phyloP scores from a whole-genome alignment of 2,888 invertebrate species.

The Suillia variegata region DNA sequence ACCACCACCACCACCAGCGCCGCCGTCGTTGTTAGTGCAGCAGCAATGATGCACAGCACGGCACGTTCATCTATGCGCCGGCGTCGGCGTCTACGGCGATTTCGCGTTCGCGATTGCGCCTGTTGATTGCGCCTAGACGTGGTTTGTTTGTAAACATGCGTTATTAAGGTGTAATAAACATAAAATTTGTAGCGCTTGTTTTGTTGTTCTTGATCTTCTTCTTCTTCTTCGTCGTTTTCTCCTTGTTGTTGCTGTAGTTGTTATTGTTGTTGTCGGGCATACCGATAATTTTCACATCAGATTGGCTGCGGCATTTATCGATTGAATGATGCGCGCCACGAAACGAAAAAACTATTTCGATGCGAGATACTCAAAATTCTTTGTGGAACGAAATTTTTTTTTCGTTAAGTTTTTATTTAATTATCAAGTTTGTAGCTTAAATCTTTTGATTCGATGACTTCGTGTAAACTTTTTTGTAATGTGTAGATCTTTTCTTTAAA shows the following conservation, averaged over 20 bases:
- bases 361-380: no score
- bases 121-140: slow-evolving; percentile 47
- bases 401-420: no score
- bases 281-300: slow-evolving; percentile 6
- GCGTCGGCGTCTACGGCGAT: no score
- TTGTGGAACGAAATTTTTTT: no score
- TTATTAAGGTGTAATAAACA: slow-evolving; percentile 58
- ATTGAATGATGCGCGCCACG: not conserved
- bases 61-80: not conserved
- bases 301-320: slow-evolving; percentile 7
- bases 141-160: slow-evolving; percentile 56
- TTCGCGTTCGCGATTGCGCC: slow-evolving; percentile 19
- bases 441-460: no score
- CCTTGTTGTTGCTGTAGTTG: not conserved
- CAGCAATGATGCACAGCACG: not conserved
- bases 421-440: no score
- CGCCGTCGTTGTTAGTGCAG: not conserved
- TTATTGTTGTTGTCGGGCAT: slow-evolving; percentile 1
- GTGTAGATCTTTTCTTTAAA: no score
- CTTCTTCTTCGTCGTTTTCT: not conserved
- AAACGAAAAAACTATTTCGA: no score
- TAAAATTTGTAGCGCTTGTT: slow-evolving; percentile 51
- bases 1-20: no score
- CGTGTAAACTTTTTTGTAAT: no score
- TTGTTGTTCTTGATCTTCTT: not conserved